phyloP scores from a whole-genome alignment of 2,797 vertebrate species.

The Masticophis lateralis region DNA sequence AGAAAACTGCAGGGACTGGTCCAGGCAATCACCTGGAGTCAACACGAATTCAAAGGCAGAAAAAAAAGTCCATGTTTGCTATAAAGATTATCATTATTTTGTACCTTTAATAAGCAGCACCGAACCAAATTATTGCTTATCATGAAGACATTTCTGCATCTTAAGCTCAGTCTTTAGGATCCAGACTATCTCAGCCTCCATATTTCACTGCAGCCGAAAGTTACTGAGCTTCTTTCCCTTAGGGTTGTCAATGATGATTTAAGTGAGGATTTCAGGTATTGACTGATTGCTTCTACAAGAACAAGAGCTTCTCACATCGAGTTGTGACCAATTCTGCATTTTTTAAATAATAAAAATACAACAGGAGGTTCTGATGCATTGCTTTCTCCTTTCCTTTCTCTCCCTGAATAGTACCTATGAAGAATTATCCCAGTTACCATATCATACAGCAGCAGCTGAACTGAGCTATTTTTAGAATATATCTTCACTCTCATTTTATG shows the following conservation, averaged over 20 bases:
- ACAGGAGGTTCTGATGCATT: background rate
- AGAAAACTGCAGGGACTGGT: background rate
- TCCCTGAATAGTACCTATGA: background rate
- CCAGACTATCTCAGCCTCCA: background rate
- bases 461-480: background rate
- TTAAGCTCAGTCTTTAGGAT: background rate
- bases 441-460: background rate
- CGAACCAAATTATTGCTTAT: background rate
- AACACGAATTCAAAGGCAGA: background rate
- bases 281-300: background rate
- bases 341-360: background rate
- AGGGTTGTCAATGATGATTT: background rate
- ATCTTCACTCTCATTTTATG: conserved; percentile 49
- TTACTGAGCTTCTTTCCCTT: background rate
- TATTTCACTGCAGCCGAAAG: background rate
- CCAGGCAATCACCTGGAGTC: background rate
- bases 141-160: background rate
- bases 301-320: background rate
- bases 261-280: background rate
- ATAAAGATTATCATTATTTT: background rate
- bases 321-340: background rate
- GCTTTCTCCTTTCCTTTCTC: background rate
- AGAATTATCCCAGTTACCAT: background rate
- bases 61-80: background rate
- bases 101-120: background rate